A percentile compares a stretch with the other conserved stretches of the same genome.
Conservation (phyloP, 2,113 vertebrate species). For the Erinaceus europaeus region DNA sequence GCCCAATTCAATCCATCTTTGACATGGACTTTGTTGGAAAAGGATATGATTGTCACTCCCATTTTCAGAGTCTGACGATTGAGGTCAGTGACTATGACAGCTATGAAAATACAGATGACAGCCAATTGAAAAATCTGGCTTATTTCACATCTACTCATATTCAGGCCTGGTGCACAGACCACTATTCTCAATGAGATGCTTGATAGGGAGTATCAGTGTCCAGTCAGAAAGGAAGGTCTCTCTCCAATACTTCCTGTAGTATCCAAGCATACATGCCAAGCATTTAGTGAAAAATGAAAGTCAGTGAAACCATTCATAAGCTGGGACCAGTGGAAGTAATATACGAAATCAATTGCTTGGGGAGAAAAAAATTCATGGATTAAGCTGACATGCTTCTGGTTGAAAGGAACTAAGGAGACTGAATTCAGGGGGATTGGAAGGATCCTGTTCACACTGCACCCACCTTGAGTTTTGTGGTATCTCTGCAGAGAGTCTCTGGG, state of each 20-base stretch:
- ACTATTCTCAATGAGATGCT: background rate
- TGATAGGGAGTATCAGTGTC: background rate
- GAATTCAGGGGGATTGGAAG: background rate
- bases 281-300: background rate
- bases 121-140: background rate
- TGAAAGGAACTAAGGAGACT: background rate
- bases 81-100: background rate
- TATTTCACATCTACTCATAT: background rate
- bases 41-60: background rate
- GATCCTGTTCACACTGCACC: background rate
- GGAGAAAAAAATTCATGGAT: background rate
- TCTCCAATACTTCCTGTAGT: background rate
- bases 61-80: slow-evolving; percentile 29
- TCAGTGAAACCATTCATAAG: background rate
- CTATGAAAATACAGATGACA: background rate
- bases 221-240: background rate
- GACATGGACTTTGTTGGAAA: background rate
- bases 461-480: background rate
- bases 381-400: background rate
- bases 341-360: background rate
- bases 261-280: background rate
- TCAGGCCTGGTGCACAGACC: background rate
- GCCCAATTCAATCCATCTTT: background rate
- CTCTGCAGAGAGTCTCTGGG: background rate
- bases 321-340: background rate